Evolutionary conservation across 1,140 invertebrate genomes (phyloP).

Genomic region (Antheraea pernyi): DNA sequence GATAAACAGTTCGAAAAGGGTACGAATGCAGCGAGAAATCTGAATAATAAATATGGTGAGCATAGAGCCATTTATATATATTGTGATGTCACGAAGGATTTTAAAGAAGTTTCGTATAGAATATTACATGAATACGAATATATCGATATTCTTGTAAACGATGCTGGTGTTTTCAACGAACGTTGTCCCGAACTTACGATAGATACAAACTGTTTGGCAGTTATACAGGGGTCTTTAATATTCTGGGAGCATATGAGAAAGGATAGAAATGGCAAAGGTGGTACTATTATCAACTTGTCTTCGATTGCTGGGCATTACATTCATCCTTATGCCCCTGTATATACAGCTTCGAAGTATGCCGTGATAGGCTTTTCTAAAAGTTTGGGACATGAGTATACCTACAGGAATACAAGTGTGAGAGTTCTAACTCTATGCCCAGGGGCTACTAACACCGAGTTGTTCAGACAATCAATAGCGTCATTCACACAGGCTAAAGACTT

Average conservation of each 20-base stretch:
- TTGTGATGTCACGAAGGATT: too few relatives aligned
- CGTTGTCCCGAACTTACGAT: neutral
- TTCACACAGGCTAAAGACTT: neutral
- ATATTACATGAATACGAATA: too few relatives aligned
- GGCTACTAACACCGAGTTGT: neutral
- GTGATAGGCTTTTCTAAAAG: neutral
- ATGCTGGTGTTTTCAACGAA: neutral
- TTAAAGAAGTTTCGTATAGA: too few relatives aligned
- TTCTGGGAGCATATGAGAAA: slow-evolving; percentile 3
- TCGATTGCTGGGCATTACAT: neutral
- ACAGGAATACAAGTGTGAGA: neutral
- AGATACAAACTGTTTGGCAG: neutral
- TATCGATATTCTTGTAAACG: too few relatives aligned
- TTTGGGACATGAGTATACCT: neutral
- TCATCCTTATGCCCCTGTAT: neutral
- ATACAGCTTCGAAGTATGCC: neutral
- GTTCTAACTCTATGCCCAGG: neutral
- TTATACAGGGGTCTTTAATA: neutral
- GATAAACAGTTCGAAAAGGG: too few relatives aligned
- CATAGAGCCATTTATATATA: too few relatives aligned
- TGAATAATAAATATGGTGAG: too few relatives aligned
- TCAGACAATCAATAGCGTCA: neutral
- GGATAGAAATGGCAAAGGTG: neutral
- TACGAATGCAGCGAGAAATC: too few relatives aligned
- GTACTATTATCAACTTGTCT: slow-evolving; percentile 6